These are phyloP conservation scores for Siphonodentalium dalli DNA, from an alignment of 2,888 invertebrate species.

Conservation along the genomic window DNA sequence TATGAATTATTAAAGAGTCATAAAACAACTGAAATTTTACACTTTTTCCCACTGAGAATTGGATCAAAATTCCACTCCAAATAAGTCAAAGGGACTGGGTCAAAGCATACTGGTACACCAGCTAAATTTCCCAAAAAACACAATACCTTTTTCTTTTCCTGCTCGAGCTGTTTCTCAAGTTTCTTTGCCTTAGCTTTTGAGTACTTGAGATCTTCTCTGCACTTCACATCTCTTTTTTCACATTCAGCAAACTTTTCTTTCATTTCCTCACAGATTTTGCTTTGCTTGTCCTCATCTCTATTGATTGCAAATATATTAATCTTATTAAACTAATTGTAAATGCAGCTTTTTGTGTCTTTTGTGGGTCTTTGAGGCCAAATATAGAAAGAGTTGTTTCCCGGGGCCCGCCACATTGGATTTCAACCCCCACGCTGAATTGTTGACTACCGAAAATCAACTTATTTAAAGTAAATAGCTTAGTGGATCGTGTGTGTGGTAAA, in stretches of 20 bases:
- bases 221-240: constrained; percentile 73
- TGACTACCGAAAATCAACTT: too few relatives aligned
- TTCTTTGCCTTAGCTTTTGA: constrained; percentile 79
- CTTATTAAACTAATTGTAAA: too few relatives aligned
- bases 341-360: too few relatives aligned
- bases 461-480: too few relatives aligned
- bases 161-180: constrained; percentile 73
- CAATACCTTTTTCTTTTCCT: constrained; percentile 65
- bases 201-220: constrained; percentile 65
- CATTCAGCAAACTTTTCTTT: constrained; percentile 71
- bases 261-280: constrained; percentile 67
- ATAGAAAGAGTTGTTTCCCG: too few relatives aligned
- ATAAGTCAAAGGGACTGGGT: background rate
- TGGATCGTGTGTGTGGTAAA: too few relatives aligned
- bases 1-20: too few relatives aligned
- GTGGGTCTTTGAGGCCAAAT: too few relatives aligned
- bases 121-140: background rate
- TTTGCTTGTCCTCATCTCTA: constrained; percentile 58
- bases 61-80: background rate
- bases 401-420: too few relatives aligned
- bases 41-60: background rate
- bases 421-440: too few relatives aligned
- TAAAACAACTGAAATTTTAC: too few relatives aligned
- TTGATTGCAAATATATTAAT: background rate
- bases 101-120: background rate